Evolutionary conservation across 2,888 invertebrate species (phyloP), one percentile per base, ranked within the genome.

Genomic region (Euproctis similis): DNA sequence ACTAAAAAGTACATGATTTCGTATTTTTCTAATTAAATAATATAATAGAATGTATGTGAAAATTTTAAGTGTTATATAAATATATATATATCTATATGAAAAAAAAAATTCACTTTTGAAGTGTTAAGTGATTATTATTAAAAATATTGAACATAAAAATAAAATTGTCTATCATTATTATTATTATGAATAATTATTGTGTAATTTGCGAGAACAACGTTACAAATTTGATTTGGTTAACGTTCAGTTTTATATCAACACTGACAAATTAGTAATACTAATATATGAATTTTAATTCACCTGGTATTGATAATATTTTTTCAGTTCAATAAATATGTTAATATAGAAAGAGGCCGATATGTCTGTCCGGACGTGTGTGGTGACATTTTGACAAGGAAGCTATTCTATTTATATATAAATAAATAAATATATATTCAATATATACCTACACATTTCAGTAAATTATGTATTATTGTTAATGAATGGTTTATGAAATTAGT

Each of bases 1-100:
- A n/a, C n/a, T n/a, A 72, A 66, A 80, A 81, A 80, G 80, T 81
- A 78, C 77, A 80, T 81, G 68, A 70, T 80, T 82, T 81, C 78
- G 75, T 82, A 82, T 82, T 82, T 82, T 82, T 82, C 80, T 82
- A 82, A 78, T 70, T 70, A 62, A 56, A 4, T 59, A 64, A 66
- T 72, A 71, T 75, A 64, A 64, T 76, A 72, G 69, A n/a, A n/a
- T 51, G 56, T 77, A 73, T 66, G 67, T 69, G 72, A 65, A 26
- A 62, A 34, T 50, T n/a, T n/a, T n/a, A n/a, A n/a, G 61, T 57
- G 45, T 67, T 69, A 67, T 56, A n/a, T n/a, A n/a, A n/a, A n/a
- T n/a, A n/a, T n/a, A n/a, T n/a, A n/a, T n/a, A n/a, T n/a, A n/a
- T n/a, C n/a, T n/a, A n/a, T n/a, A n/a, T n/a, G n/a, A n/a, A n/a